Base-by-base conservation (phyloP, 1,140 invertebrate species). In the Odontomachus brunneus region DNA sequence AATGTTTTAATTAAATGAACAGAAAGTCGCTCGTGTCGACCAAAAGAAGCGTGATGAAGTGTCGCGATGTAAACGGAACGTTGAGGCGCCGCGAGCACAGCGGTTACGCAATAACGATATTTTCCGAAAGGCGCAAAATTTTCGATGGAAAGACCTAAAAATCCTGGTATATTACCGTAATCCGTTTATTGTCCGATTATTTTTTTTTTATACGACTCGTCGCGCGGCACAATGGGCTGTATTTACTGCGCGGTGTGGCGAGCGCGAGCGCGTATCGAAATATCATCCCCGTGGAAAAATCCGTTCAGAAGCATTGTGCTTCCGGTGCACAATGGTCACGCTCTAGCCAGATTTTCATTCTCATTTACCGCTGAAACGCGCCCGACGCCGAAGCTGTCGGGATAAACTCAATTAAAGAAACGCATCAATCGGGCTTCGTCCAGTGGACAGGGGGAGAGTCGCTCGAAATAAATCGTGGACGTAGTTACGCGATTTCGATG, bases 281-380 rank as follows among this genome's bases (percentile, higher is more conserved):
- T 69, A 69, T 71, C 11, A 9, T 22, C 69, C 2, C 12, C 5
- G 17, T n/a, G 67, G 51, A 59, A 80, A 78, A 80, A 57, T 57
- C 5, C 15, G 57, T 48, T 80, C 48, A 19, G 14, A 14, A 17
- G 9, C n/a, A 19, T 55, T 22, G 12, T 44, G 22, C n/a, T 71
- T 22, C 57, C 7, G 3, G 38, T 69, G 26, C 24, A 69, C 22
- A 33, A 63, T 53, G 17, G 55, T 74, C 71, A 59, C 49, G 49
- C 17, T 69, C 49, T 69, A 69, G 15, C 9, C n/a, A 57, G 51
- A 80, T 80, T 71, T 80, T 57, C 9, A 80, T 80, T 71, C 69
- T 57, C 9, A 69, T 80, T 76, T 76, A 5, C 17, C 17, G 17
- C 11, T 71, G 24, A 19, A 57, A 71, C 22, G 9, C 14, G 5